Evolutionary conservation across 2,888 invertebrate species (phyloP).

Genomic region (Nesidiocoris tenuis): DNA sequence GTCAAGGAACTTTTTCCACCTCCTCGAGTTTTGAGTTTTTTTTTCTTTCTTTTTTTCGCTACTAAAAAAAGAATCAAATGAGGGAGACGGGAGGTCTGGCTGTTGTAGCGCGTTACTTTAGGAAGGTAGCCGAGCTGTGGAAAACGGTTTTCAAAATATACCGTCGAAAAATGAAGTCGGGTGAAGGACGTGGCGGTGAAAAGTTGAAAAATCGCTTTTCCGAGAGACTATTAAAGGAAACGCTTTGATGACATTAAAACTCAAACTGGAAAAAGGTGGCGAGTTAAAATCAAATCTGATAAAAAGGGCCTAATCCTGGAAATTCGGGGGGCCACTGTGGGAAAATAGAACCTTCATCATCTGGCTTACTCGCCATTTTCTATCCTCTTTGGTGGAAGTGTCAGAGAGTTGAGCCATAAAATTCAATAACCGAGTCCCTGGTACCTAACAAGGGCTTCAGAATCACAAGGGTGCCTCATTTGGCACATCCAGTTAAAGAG

Average conservation of each 20-base stretch:
- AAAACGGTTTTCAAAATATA: neutral
- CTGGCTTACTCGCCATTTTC: neutral
- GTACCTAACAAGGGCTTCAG: neutral
- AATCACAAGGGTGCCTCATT: neutral
- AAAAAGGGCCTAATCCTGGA: neutral
- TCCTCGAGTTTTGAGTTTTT: neutral
- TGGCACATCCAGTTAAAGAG: neutral
- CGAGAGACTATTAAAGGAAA: neutral
- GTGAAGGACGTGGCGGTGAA: neutral
- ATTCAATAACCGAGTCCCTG: neutral
- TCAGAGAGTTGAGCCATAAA: neutral
- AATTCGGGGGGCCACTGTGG: neutral
- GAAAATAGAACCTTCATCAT: neutral
- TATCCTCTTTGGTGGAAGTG: too few species aligned
- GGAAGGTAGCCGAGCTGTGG: neutral
- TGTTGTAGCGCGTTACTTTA: neutral
- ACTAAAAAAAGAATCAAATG: neutral
- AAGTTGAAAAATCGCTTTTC: neutral
- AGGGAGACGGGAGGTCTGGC: neutral
- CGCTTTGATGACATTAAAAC: neutral
- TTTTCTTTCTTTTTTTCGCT: neutral
- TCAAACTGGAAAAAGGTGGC: neutral
- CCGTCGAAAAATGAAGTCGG: neutral
- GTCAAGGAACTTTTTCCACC: neutral
- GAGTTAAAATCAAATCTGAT: neutral